A percentile compares a stretch with the other conserved stretches of the same genome.
Evolutionary conservation across 2,888 invertebrate species (phyloP).

Genomic region (Lamellibrachia satsuma): DNA sequence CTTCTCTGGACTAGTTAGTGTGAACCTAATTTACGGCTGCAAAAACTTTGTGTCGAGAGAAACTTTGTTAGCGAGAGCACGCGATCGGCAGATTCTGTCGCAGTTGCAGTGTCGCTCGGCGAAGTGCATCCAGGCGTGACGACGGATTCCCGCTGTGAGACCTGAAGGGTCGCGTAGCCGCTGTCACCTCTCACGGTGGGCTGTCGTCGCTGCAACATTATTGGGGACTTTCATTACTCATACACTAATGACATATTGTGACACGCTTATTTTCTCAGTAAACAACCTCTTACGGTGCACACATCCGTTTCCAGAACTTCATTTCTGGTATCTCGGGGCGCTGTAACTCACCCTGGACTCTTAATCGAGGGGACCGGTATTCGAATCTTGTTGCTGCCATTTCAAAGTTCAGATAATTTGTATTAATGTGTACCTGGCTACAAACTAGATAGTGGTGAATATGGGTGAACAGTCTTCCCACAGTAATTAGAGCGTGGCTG

Average conservation of each 20-base stretch:
- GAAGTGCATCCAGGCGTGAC: not conserved
- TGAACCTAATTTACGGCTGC: not conserved
- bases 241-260: not conserved
- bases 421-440: not conserved
- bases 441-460: too few relatives aligned
- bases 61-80: not conserved
- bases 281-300: not conserved
- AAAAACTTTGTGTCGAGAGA: not conserved
- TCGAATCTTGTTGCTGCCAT: not conserved
- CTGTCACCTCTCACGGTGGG: not conserved
- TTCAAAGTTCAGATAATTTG: not conserved
- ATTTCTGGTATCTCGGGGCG: not conserved
- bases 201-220: not conserved
- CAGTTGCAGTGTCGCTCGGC: not conserved
- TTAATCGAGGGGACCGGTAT: not conserved
- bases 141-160: not conserved
- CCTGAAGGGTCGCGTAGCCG: not conserved
- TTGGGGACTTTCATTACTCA: not conserved
- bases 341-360: not conserved
- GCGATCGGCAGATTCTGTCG: not conserved
- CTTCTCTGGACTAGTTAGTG: not conserved
- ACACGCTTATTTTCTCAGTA: conserved; percentile 12
- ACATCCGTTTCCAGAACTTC: not conserved
- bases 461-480: too few relatives aligned
- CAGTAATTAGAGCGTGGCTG: too few relatives aligned